Base-by-base conservation (phyloP, 2,888 invertebrate genomes). In the Callyntrura guangdongensis region DNA sequence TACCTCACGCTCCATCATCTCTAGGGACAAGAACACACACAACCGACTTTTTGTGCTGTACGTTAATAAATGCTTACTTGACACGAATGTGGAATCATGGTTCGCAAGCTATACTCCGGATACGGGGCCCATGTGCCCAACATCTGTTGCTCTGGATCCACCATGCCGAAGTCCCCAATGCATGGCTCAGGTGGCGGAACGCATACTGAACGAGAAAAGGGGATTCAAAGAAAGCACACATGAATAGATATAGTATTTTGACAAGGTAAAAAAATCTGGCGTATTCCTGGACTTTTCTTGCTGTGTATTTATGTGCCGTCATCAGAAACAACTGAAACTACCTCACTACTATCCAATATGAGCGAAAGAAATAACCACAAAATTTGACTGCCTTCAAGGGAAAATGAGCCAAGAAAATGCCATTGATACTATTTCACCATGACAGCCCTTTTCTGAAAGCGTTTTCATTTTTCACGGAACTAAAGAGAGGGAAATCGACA, bases 171-270 rank as follows among this genome's bases (percentile, higher is more conserved):
- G 53, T 92, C 91, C 56, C 92, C 92, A 61, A 90, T 86, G 53
- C 87, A 92, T 74, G 93, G 91, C 61, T 92, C 93, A 8, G 94
- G 94, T 77, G 94, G 94, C 47, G 94, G 94, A 20, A 94, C 92
- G 74, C 93, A 94, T 27, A 94, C 94, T 93, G 85, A 69, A 91
- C n/a, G 91, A 12, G 22, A 17, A 25, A 36, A 81, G 59, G 27
- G n/a, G n/a, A n/a, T n/a, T n/a, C n/a, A n/a, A n/a, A n/a, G 25
- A 17, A 81, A 59, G 25, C n/a, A n/a, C n/a, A 36, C 36, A 36
- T 36, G 36, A 36, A 36, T 36, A 36, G 36, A 36, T 36, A 36
- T 36, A 4, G 6, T 6, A 36, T 36, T 36, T 36, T 36, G n/a
- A 36, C 3, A 36, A 36, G 36, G 36, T 36, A 36, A 36, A 36